These are phyloP conservation scores for Seira ritae DNA, from an alignment of 2,888 invertebrate genomes.

Conservation along the genomic window DNA sequence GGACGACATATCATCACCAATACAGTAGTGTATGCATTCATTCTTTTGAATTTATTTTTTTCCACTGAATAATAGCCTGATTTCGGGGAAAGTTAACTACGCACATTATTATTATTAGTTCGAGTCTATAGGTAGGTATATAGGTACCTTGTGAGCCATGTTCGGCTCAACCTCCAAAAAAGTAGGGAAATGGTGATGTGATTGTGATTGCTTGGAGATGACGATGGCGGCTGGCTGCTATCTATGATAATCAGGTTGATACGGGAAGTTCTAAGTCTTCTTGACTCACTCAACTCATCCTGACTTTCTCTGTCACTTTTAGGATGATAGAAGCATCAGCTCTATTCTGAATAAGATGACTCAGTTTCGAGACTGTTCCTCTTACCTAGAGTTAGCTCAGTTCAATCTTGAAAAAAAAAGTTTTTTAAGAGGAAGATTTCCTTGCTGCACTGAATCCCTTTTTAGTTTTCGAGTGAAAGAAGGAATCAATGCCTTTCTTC, in stretches of 20 bases:
- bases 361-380: too few relatives aligned
- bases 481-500: not conserved
- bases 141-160: too few relatives aligned
- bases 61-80: not conserved
- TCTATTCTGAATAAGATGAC: too few relatives aligned
- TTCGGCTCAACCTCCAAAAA: not conserved
- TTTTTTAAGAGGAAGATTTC: too few relatives aligned
- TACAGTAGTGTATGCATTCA: constrained; percentile 41
- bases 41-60: constrained; percentile 2
- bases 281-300: constrained; percentile 2
- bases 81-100: constrained; percentile 26
- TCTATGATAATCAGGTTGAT: constrained; percentile 49
- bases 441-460: not conserved
- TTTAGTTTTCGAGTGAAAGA: not conserved
- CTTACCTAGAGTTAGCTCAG: too few relatives aligned
- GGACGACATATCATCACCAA: constrained; percentile 43
- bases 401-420: too few relatives aligned
- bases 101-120: constrained; percentile 21
- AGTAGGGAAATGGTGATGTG: constrained; percentile 47
- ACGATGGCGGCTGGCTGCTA: not conserved
- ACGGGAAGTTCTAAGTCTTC: not conserved
- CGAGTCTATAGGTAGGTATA: too few relatives aligned
- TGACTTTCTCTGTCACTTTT: not conserved
- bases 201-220: constrained; percentile 39
- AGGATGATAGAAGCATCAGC: too few relatives aligned